Evolutionary conservation across 2,113 vertebrate species (phyloP), one percentile per base, ranked within the genome.

Genomic region (Microtus pennsylvanicus): DNA sequence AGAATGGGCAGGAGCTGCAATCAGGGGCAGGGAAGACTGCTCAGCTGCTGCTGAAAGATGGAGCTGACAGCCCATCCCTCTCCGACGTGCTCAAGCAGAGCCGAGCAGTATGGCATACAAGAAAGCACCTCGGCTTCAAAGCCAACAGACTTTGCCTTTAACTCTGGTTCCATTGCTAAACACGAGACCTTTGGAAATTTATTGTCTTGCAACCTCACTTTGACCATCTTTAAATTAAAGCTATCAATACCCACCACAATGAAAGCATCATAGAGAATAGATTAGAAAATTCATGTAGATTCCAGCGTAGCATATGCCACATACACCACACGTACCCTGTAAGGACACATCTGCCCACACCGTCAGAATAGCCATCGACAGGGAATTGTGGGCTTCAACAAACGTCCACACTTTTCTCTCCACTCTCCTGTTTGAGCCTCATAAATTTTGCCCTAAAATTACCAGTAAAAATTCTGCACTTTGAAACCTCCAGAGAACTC

Each of bases 371-470:
- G 75, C 33, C 11, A n/a, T 4, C 21, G 28, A 9, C 47, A 67
- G 87, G 74, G 52, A 85, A 90, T 24, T 35, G 6, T 78, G 61
- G 42, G 12, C 88, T 38, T 94, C 89, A 87, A 77, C 70, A 83
- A 26, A 88, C 9, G 38, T 30, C 76, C 2, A 3, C 80, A 38
- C n/a, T 78, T 61, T 55, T 50, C 58, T 83, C 47, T 92, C 70
- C 58, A 47, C 50, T 95, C 50, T 42, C 81, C 76, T 81, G 58
- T 72, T 28, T 35, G 22, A 11, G 10, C 33, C 70, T 33, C 42
- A 74, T 61, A 80, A 50, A 76, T 42, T 93, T 45, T 22, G 80
- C 45, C 93, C 35, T 4, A 95, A 98, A 91, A 78, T 89, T 58
- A 87, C 67, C 63, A 93, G 11, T 63, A 77, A 93, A 94, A 83